Evolutionary conservation across 2,888 invertebrate genomes (phyloP).

Genomic region (Steinernema carpocapsae): DNA sequence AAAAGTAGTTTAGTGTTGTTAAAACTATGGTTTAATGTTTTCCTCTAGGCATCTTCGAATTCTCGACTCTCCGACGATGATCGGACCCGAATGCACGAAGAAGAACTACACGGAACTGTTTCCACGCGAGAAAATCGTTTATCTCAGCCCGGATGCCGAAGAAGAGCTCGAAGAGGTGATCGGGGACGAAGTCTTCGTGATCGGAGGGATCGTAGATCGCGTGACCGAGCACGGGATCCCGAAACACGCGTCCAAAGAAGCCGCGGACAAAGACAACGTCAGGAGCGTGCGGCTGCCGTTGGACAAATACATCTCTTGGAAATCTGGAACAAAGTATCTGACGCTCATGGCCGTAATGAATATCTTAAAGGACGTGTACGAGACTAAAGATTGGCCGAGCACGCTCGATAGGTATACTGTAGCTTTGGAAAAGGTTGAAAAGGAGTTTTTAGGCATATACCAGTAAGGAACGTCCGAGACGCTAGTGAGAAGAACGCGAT

Average conservation of each 20-base stretch:
- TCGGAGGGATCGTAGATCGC: slow-evolving; percentile 67
- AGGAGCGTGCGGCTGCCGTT: slow-evolving; percentile 50
- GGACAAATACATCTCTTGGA: slow-evolving; percentile 47
- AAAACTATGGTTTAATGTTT: too few species aligned
- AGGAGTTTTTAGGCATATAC: slow-evolving; percentile 51
- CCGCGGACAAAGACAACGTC: slow-evolving; percentile 56
- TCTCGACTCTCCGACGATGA: not conserved
- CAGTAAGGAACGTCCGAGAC: slow-evolving; percentile 51
- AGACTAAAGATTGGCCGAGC: slow-evolving; percentile 52
- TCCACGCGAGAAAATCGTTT: slow-evolving; percentile 44
- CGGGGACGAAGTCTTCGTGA: slow-evolving; percentile 51
- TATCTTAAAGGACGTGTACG: slow-evolving; percentile 60
- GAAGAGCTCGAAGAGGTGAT: slow-evolving; percentile 49
- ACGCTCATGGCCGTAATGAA: slow-evolving; percentile 59
- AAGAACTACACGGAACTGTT: slow-evolving; percentile 50
- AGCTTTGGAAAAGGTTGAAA: not conserved
- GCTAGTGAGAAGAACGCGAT: slow-evolving; percentile 54
- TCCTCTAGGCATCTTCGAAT: slow-evolving; percentile 39
- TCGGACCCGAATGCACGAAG: slow-evolving; percentile 36
- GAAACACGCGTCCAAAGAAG: slow-evolving; percentile 53
- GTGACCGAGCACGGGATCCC: slow-evolving; percentile 57
- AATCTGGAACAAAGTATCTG: slow-evolving; percentile 57
- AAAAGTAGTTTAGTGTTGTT: slow-evolving; percentile 7
- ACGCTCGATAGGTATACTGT: slow-evolving; percentile 45
- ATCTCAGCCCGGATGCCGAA: slow-evolving; percentile 64